Evolutionary conservation across 1,140 invertebrate species (phyloP).

Genomic region (Mizuhopecten yessoensis): DNA sequence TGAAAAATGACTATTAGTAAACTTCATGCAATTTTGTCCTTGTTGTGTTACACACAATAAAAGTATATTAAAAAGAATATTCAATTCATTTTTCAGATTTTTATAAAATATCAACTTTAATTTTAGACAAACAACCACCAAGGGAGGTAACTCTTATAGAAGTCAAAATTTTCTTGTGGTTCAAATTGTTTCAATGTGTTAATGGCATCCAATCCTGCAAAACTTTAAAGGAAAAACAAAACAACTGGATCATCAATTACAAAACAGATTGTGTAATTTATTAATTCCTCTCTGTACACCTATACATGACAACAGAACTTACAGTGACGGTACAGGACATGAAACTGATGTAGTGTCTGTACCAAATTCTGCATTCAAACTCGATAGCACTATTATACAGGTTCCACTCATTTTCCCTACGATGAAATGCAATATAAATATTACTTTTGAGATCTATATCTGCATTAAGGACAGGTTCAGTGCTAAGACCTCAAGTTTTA

Average conservation of each 20-base stretch:
- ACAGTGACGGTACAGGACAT: not conserved
- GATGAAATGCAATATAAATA: not conserved
- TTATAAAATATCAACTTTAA: too few relatives aligned
- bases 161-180: too few relatives aligned
- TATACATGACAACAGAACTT: slow-evolving; percentile 2
- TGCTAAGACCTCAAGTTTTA: not conserved
- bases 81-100: too few relatives aligned
- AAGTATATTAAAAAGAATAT: too few relatives aligned
- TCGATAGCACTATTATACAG: not conserved
- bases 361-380: not conserved
- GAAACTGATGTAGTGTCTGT: not conserved
- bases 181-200: too few relatives aligned
- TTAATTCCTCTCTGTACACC: not conserved
- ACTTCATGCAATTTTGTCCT: too few relatives aligned
- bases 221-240: too few relatives aligned
- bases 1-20: too few relatives aligned
- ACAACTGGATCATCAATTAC: not conserved
- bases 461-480: not conserved
- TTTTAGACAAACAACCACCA: too few relatives aligned
- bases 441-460: not conserved
- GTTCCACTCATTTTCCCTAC: not conserved
- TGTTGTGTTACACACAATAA: too few relatives aligned
- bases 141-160: too few relatives aligned
- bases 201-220: too few relatives aligned
- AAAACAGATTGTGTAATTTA: slow-evolving; percentile 24